A percentile compares a stretch with the other conserved stretches of the same genome.
Evolutionary conservation across 2,113 vertebrate genomes (phyloP).

Genomic region (Thalassoma bifasciatum): DNA sequence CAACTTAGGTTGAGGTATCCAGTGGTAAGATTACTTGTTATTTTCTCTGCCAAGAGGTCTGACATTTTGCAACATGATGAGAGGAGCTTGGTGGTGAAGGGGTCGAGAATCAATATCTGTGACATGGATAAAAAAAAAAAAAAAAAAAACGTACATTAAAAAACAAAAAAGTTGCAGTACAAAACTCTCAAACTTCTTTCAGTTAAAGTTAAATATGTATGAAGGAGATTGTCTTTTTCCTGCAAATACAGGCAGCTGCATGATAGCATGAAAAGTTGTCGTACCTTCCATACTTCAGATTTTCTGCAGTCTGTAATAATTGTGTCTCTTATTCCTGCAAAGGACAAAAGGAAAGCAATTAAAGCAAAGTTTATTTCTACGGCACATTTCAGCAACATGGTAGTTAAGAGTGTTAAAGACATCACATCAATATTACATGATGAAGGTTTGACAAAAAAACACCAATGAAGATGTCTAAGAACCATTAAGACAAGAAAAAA

Average conservation of each 20-base stretch:
- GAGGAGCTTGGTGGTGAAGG: conserved; percentile 93
- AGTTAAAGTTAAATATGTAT: not conserved
- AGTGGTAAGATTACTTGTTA: conserved; percentile 81
- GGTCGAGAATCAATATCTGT: conserved; percentile 94
- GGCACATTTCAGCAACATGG: too few species aligned
- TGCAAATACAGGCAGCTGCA: not conserved
- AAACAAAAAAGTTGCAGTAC: too few species aligned
- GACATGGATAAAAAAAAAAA: conserved; percentile 8
- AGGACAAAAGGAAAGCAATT: not conserved
- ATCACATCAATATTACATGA: too few species aligned
- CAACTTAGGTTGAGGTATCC: not conserved
- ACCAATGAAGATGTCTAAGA: too few species aligned
- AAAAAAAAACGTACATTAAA: too few species aligned
- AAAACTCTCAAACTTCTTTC: too few species aligned
- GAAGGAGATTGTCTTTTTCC: not conserved
- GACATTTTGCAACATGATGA: conserved; percentile 97
- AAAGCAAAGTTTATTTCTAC: too few species aligned
- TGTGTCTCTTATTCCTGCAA: conserved; percentile 79
- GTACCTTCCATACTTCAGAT: conserved; percentile 85
- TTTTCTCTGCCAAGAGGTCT: conserved; percentile 91
- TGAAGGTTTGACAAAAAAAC: too few species aligned
- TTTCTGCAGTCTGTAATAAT: conserved; percentile 82
- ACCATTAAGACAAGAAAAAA: too few species aligned
- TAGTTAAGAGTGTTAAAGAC: too few species aligned
- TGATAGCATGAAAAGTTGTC: not conserved